These are phyloP conservation scores for Ahaetulla prasina DNA, from an alignment of 2,113 vertebrate genomes.

Conservation along the genomic window DNA sequence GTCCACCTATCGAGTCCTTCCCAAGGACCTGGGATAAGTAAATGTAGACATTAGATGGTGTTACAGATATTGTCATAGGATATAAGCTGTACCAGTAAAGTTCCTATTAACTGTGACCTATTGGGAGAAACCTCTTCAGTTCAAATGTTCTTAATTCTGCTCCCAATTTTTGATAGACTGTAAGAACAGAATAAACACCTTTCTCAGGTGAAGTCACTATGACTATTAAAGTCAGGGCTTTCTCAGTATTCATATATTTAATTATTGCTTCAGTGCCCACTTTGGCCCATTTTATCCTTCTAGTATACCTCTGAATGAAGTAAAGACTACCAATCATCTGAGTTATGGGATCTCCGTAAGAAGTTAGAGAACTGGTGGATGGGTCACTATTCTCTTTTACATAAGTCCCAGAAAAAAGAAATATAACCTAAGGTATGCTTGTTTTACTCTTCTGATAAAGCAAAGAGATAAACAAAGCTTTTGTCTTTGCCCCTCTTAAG, in stretches of 20 bases:
- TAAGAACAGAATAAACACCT: not conserved
- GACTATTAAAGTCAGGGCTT: too few species aligned
- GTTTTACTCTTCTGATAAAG: not conserved
- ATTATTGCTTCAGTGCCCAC: too few species aligned
- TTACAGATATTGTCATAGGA: too few species aligned
- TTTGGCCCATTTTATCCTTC: too few species aligned
- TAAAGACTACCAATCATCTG: not conserved
- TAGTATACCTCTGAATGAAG: not conserved
- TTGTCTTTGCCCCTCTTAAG: not conserved
- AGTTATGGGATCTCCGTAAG: not conserved
- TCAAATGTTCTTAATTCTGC: not conserved
- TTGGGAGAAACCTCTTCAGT: not conserved
- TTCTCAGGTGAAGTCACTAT: not conserved
- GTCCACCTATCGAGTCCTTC: too few species aligned
- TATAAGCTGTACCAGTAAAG: too few species aligned
- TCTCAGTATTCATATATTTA: too few species aligned
- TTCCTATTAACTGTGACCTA: not conserved
- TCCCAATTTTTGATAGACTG: not conserved
- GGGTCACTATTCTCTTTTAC: not conserved
- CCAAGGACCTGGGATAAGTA: too few species aligned
- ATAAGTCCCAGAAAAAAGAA: not conserved
- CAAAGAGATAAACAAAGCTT: not conserved
- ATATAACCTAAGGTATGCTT: not conserved
- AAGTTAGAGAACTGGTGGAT: not conserved
- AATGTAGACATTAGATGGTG: too few species aligned